These are phyloP conservation scores for Variabilichromis moorii DNA, from an alignment of 2,113 vertebrate species.

Conservation along the genomic window DNA sequence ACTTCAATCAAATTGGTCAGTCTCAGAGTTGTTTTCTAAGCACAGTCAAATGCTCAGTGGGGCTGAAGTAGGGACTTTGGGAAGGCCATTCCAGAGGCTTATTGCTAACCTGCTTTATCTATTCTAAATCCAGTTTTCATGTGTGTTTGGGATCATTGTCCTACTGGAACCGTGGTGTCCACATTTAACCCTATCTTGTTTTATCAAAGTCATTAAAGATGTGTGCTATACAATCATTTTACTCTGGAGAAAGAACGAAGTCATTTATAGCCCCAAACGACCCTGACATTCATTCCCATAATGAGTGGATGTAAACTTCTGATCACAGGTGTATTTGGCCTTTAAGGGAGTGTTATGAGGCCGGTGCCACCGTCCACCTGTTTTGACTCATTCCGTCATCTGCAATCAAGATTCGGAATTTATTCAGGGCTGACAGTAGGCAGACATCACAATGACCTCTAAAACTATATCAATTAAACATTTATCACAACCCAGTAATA, in stretches of 20 bases:
- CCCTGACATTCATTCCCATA: not conserved
- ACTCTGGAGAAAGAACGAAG: not conserved
- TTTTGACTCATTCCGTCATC: not conserved
- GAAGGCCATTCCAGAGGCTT: not conserved
- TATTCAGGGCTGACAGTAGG: not conserved
- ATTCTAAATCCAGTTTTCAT: not conserved
- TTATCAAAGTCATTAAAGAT: not conserved
- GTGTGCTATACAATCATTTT: not conserved
- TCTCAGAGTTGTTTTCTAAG: not conserved
- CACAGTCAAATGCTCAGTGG: not conserved
- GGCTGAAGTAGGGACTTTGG: not conserved
- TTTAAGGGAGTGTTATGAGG: not conserved
- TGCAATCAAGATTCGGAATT: not conserved
- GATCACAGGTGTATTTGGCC: not conserved
- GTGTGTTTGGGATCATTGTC: not conserved
- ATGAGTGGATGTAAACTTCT: not conserved
- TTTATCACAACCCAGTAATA: not conserved
- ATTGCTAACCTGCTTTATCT: not conserved
- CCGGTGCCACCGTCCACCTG: not conserved
- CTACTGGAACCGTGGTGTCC: not conserved
- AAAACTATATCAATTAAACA: not conserved
- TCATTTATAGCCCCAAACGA: not conserved
- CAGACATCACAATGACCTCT: not conserved
- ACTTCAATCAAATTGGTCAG: not conserved
- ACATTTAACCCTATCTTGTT: not conserved